phyloP scores from a whole-genome alignment of 2,797 vertebrate genomes.

The Bryconaethiops microstoma region DNA sequence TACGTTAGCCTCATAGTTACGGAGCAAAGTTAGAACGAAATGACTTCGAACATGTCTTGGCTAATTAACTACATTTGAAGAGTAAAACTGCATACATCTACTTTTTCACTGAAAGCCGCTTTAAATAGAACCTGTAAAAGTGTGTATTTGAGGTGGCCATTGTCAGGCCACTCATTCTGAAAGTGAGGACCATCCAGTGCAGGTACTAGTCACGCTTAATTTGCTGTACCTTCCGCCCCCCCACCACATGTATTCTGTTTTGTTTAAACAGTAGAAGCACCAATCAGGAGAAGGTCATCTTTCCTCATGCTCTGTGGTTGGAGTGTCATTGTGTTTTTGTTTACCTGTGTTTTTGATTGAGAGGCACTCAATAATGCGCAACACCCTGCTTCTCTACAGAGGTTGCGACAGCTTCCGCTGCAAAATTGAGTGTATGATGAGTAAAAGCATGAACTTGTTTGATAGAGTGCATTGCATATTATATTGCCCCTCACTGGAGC shows the following conservation, averaged over 20 bases:
- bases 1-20: background rate
- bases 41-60: background rate
- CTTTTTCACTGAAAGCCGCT: background rate
- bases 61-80: background rate
- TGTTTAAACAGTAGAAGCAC: conserved; percentile 54
- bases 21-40: background rate
- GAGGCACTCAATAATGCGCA: conserved; percentile 59
- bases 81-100: background rate
- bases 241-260: conserved; percentile 50
- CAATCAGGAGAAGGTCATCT: conserved; percentile 58
- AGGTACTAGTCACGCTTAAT: conserved; percentile 53
- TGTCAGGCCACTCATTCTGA: conserved; percentile 36
- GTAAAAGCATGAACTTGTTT: conserved; percentile 54
- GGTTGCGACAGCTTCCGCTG: conserved; percentile 41
- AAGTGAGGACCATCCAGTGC: conserved; percentile 44
- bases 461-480: conserved; percentile 53
- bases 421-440: conserved; percentile 49
- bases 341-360: conserved; percentile 65
- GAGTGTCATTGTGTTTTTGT: conserved; percentile 68
- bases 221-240: conserved; percentile 51
- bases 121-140: conserved; percentile 41
- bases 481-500: conserved; percentile 45
- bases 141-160: conserved; percentile 22
- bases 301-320: conserved; percentile 50
- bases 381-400: conserved; percentile 41